These are phyloP conservation scores for Siniperca undulata DNA, from an alignment of 2,797 vertebrate genomes.

Conservation along the genomic window DNA sequence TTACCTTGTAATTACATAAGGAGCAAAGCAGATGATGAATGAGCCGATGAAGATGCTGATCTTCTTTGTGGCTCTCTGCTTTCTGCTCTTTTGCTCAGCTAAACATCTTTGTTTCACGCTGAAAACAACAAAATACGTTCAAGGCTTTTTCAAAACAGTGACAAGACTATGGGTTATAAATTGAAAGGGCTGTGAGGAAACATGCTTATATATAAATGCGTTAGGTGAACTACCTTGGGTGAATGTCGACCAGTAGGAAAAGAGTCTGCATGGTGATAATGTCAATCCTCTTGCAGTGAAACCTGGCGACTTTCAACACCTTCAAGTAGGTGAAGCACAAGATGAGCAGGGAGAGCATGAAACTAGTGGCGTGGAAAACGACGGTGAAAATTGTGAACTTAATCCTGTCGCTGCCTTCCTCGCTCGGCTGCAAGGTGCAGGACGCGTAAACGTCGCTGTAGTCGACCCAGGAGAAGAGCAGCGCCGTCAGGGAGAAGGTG, in stretches of 20 bases:
- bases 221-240: constrained; percentile 84
- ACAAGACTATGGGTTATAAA: neutral
- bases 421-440: constrained; percentile 86
- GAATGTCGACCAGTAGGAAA: constrained; percentile 91
- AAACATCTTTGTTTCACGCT: constrained; percentile 90
- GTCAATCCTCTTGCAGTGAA: constrained; percentile 90
- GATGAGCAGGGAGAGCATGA: constrained; percentile 88
- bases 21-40: constrained; percentile 90
- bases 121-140: constrained; percentile 62
- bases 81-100: constrained; percentile 87
- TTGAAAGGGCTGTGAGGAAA: neutral
- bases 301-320: constrained; percentile 89
- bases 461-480: constrained; percentile 89
- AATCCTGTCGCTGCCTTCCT: constrained; percentile 77
- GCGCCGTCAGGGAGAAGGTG: constrained; percentile 87
- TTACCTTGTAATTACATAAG: constrained; percentile 90
- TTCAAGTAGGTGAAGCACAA: constrained; percentile 90
- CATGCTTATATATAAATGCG: no score
- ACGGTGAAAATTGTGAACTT: constrained; percentile 89
- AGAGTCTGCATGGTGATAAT: constrained; percentile 91
- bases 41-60: constrained; percentile 92
- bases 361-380: constrained; percentile 89
- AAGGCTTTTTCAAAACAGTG: neutral
- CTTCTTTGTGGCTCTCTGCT: constrained; percentile 89
- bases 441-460: constrained; percentile 88